These are phyloP conservation scores for Latheticus oryzae DNA, from an alignment of 2,888 invertebrate genomes.

Conservation along the genomic window DNA sequence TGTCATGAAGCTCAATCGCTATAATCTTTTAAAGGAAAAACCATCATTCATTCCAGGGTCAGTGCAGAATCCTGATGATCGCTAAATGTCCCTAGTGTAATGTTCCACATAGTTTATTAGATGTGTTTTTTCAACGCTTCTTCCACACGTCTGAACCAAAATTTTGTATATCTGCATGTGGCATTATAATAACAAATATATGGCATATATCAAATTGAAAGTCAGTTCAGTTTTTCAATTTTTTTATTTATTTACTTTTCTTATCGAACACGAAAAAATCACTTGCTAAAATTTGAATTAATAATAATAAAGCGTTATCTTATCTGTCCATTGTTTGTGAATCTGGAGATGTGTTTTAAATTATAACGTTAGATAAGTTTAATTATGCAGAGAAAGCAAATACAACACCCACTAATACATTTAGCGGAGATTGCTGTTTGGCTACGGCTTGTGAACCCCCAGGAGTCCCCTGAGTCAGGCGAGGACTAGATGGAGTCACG, in stretches of 20 bases:
- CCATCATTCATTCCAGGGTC: slow-evolving; percentile 14
- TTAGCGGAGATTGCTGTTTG: slow-evolving; percentile 43
- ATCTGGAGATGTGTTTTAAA: slow-evolving; percentile 18
- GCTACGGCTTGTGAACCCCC: slow-evolving; percentile 30
- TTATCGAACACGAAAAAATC: too few species aligned
- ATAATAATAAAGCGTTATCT: too few species aligned
- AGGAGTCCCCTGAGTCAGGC: slow-evolving; percentile 12
- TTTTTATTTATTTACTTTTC: too few species aligned
- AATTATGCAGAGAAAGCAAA: slow-evolving; percentile 43
- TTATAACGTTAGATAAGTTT: slow-evolving; percentile 38
- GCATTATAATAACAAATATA: slow-evolving; percentile 23
- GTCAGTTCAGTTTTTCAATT: too few species aligned
- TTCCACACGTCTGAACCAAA: slow-evolving; percentile 4
- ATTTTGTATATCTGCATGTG: slow-evolving; percentile 11
- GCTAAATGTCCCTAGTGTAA: slow-evolving; percentile 23
- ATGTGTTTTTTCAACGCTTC: slow-evolving; percentile 14
- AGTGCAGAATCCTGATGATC: slow-evolving; percentile 26
- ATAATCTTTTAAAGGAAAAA: slow-evolving; percentile 18
- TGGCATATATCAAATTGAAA: too few species aligned
- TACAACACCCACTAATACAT: slow-evolving; percentile 40
- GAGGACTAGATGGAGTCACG: slow-evolving; percentile 42
- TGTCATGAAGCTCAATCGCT: neutral
- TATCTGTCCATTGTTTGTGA: too few species aligned
- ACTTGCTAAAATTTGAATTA: too few species aligned
- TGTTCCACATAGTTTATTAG: slow-evolving; percentile 25